Evolutionary conservation across 2,113 vertebrate genomes (phyloP), one percentile per base, ranked within the genome.

Genomic region (Syngnathus floridae): DNA sequence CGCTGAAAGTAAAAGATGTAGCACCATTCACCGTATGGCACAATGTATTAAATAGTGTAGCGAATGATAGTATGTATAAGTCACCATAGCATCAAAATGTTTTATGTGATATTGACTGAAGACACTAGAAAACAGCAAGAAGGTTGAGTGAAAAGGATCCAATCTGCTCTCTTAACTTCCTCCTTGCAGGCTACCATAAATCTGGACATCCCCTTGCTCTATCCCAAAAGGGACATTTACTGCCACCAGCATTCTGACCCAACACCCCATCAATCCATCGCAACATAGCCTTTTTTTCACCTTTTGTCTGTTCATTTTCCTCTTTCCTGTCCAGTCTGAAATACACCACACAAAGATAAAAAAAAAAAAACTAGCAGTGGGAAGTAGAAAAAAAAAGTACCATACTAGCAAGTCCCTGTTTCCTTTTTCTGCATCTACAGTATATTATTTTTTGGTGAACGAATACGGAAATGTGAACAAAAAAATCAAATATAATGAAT

Each of bases 121-220:
- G 61, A 65, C 61, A 17, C 31, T 62, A 70, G 66, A 66, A 66
- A 1, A 11, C 65, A 46, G n/a, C 63, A 71, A 72, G 31, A 51
- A 21, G 54, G 57, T 16, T 19, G 17, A 71, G 22, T 66, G 74
- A 76, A 68, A 67, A 63, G 63, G 60, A 57, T 79, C 69, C 66
- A 79, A 69, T 79, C 74, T 72, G 71, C 75, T 83, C 70, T 77
- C 65, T 74, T 72, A 77, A 70, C 71, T 60, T 64, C 46, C 66
- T 73, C 12, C 52, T 14, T 72, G 74, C 70, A 74, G 75, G 69
- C 45, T 37, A 68, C 45, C 36, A 51, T 79, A 72, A 76, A 83
- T 83, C 69, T 80, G 66, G 43, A 66, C 62, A 41, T n/a, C 49
- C 61, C 16, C 65, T 62, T 64, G 63, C 54, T 69, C 22, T 46